Percentiles rank a stretch among this genome's conserved stretches.
These are phyloP conservation scores for Yponomeuta plumbellus DNA, from an alignment of 2,888 invertebrate genomes.

Conservation along the genomic window DNA sequence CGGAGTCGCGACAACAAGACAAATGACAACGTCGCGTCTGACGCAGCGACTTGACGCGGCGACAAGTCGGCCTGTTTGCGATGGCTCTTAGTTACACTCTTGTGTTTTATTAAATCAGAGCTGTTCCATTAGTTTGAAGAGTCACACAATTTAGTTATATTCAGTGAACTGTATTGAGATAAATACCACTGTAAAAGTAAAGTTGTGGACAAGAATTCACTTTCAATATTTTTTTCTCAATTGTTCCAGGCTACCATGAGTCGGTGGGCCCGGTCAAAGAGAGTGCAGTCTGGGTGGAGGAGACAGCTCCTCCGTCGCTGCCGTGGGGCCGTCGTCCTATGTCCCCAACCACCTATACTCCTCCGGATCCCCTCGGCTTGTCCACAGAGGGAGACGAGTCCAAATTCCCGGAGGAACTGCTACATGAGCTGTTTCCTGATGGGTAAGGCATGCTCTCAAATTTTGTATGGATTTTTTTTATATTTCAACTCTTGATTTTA, in stretches of 20 bases:
- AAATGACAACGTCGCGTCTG: too few relatives aligned
- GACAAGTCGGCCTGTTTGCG: too few relatives aligned
- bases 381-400: slow-evolving; percentile 95
- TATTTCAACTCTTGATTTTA: neutral
- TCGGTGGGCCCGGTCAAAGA: slow-evolving; percentile 96
- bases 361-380: slow-evolving; percentile 94
- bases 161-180: too few relatives aligned
- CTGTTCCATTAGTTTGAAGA: too few relatives aligned
- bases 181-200: too few relatives aligned
- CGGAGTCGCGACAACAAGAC: too few relatives aligned
- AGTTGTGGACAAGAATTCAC: too few relatives aligned
- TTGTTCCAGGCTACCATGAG: slow-evolving; percentile 83
- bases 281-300: slow-evolving; percentile 99
- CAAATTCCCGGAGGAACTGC: slow-evolving; percentile 92
- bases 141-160: too few relatives aligned
- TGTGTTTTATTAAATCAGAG: too few relatives aligned
- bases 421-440: slow-evolving; percentile 92
- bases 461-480: slow-evolving; percentile 22
- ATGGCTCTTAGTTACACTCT: too few relatives aligned
- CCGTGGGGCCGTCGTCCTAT: slow-evolving; percentile 91
- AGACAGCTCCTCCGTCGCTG: slow-evolving; percentile 87
- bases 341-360: slow-evolving; percentile 89
- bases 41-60: too few relatives aligned
- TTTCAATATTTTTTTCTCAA: too few relatives aligned
- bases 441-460: slow-evolving; percentile 52